A percentile compares a stretch with the other conserved stretches of the same genome.
phyloP scores from a whole-genome alignment of 2,888 invertebrate species.

The Alitta virens region DNA sequence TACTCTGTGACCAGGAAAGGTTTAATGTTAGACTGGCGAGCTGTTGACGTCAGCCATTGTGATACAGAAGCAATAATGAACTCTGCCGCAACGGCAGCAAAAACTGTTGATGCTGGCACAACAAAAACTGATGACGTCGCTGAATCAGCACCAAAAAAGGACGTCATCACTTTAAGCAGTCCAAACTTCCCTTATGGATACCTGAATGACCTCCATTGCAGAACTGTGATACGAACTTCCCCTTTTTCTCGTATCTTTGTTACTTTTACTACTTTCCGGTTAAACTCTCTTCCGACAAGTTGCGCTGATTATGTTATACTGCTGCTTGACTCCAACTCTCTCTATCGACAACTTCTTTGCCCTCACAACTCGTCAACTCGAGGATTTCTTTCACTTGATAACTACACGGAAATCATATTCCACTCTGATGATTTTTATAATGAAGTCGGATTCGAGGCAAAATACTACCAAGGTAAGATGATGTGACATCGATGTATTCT shows the following conservation, averaged over 20 bases:
- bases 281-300: too few relatives aligned
- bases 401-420: background rate
- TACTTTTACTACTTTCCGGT: too few relatives aligned
- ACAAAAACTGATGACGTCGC: background rate
- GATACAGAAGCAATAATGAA: background rate
- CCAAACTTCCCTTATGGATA: slow-evolving; percentile 72
- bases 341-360: too few relatives aligned
- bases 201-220: slow-evolving; percentile 72
- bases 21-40: slow-evolving; percentile 10
- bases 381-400: background rate
- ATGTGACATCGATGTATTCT: too few relatives aligned
- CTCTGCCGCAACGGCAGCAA: too few relatives aligned
- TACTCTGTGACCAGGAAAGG: slow-evolving; percentile 1
- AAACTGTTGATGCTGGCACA: background rate
- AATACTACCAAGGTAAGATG: slow-evolving; percentile 1
- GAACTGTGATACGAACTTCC: slow-evolving; percentile 61
- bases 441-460: background rate
- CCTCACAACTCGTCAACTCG: too few relatives aligned
- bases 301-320: too few relatives aligned
- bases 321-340: too few relatives aligned
- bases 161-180: slow-evolving; percentile 61
- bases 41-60: background rate
- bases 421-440: background rate
- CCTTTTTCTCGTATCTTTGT: too few relatives aligned
- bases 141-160: too few relatives aligned